A percentile compares a stretch with the other conserved stretches of the same genome.
These are phyloP conservation scores for Lysandra coridon DNA, from an alignment of 2,888 invertebrate species.

Conservation along the genomic window DNA sequence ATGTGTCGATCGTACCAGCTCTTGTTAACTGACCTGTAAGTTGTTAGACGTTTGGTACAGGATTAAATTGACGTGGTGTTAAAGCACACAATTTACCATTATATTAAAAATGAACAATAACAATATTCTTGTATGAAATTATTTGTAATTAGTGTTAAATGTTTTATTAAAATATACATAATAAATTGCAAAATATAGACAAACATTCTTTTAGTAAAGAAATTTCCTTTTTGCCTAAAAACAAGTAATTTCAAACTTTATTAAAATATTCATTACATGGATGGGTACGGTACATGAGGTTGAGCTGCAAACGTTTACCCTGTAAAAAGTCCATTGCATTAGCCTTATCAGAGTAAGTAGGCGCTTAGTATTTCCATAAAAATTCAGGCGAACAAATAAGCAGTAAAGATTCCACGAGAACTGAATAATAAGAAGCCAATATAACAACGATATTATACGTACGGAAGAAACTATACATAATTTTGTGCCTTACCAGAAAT, in stretches of 20 bases:
- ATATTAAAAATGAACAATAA: too few species aligned
- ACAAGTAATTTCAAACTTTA: not conserved
- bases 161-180: too few species aligned
- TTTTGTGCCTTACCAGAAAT: slow-evolving; percentile 21
- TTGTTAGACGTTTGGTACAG: too few species aligned
- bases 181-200: too few species aligned
- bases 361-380: not conserved
- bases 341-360: slow-evolving; percentile 10
- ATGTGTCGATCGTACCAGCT: too few species aligned
- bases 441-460: slow-evolving; percentile 19
- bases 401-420: not conserved
- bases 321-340: slow-evolving; percentile 2
- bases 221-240: too few species aligned
- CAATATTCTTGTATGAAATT: too few species aligned
- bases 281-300: not conserved
- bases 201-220: too few species aligned
- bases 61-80: too few species aligned
- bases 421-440: slow-evolving; percentile 9
- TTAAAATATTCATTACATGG: not conserved
- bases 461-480: slow-evolving; percentile 29
- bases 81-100: too few species aligned
- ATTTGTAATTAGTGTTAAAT: too few species aligned
- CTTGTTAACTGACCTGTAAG: too few species aligned
- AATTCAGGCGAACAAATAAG: slow-evolving; percentile 25
- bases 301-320: slow-evolving; percentile 1